These are phyloP conservation scores for Sterna hirundo DNA, from an alignment of 2,113 vertebrate genomes.

Conservation along the genomic window DNA sequence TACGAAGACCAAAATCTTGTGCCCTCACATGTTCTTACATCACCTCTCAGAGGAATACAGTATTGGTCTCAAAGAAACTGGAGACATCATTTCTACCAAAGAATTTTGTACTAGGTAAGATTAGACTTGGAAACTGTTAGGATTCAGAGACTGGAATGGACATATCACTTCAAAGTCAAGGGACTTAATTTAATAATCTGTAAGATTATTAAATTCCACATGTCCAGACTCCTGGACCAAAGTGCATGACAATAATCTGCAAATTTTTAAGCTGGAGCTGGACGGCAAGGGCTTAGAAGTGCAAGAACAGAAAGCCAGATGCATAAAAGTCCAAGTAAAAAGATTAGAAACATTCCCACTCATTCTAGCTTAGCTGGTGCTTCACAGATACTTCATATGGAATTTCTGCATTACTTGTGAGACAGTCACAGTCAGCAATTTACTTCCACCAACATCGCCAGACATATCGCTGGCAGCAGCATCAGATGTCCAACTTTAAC, in stretches of 20 bases:
- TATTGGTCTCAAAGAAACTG: neutral
- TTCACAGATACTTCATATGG: neutral
- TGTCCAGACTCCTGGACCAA: neutral
- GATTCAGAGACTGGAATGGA: neutral
- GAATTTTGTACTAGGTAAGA: neutral
- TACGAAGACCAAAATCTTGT: neutral
- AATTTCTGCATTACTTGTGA: neutral
- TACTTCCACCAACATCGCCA: neutral
- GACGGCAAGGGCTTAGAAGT: neutral
- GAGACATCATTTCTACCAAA: neutral
- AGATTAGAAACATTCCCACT: neutral
- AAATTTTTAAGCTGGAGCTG: neutral
- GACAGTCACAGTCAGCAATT: neutral
- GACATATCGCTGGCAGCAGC: neutral
- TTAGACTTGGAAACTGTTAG: neutral
- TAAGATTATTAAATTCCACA: neutral
- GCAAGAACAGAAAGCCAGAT: neutral
- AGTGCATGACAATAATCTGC: fast-evolving
- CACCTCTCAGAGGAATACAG: neutral
- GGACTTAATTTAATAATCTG: neutral
- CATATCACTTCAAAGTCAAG: neutral
- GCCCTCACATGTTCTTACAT: neutral
- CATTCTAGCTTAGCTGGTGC: neutral
- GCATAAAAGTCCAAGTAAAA: neutral
- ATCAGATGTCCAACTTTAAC: neutral